Conservation (phyloP, 2,113 vertebrate genomes). For the Rhegmatorhina hoffmannsi region DNA sequence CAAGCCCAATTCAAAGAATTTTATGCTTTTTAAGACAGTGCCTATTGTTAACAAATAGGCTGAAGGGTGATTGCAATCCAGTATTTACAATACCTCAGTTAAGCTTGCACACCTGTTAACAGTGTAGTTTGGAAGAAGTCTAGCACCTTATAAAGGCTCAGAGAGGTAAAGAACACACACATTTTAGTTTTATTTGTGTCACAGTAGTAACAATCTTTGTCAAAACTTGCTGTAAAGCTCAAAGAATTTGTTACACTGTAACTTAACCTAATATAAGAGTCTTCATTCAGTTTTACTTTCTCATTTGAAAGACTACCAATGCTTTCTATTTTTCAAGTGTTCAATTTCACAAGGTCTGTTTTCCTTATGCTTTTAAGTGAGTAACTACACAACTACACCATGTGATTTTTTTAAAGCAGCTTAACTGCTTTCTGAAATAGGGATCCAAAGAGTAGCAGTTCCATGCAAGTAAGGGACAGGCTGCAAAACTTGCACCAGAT, state of each 20-base stretch:
- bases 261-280: neutral
- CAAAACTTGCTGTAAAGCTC: neutral
- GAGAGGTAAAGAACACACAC: neutral
- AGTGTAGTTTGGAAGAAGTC: neutral
- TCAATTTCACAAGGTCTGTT: neutral
- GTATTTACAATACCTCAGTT: neutral
- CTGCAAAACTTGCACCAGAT: neutral
- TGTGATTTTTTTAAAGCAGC: neutral
- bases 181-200: neutral
- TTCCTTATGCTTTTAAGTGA: neutral
- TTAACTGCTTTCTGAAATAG: neutral
- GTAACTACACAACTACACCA: neutral
- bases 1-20: neutral
- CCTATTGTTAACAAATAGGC: neutral
- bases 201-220: neutral
- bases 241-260: neutral
- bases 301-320: neutral
- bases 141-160: neutral
- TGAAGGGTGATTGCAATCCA: neutral
- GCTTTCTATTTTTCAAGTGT: neutral
- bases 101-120: neutral
- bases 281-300: neutral
- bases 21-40: neutral
- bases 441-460: neutral
- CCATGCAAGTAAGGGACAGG: neutral